phyloP scores from a whole-genome alignment of 2,888 invertebrate species.

The Eilema caniola region DNA sequence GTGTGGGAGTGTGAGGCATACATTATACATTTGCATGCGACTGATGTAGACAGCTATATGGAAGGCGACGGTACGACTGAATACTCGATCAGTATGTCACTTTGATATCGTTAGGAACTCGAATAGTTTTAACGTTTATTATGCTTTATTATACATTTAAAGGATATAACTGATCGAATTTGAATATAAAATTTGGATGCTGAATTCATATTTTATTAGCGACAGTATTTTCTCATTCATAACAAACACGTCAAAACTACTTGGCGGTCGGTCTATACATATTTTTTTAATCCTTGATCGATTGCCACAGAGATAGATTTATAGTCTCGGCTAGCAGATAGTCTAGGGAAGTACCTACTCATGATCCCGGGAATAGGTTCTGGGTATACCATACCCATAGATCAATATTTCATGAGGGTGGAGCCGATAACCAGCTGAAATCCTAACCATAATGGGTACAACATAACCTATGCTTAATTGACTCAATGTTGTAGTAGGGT shows the following conservation, averaged over 20 bases:
- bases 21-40: slow-evolving; percentile 71
- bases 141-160: slow-evolving; percentile 31
- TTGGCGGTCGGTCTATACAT: neutral
- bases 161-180: slow-evolving; percentile 1
- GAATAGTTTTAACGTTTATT: slow-evolving; percentile 27
- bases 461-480: neutral
- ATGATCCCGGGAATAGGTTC: no score
- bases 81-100: slow-evolving; percentile 79
- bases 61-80: slow-evolving; percentile 60
- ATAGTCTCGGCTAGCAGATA: no score
- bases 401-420: neutral
- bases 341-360: no score
- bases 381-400: no score
- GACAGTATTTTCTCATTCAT: neutral
- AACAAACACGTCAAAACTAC: neutral
- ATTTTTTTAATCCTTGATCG: no score
- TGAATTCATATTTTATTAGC: neutral
- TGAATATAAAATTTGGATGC: neutral
- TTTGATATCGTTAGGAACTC: slow-evolving; percentile 40
- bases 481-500: neutral
- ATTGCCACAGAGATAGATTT: no score
- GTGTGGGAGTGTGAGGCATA: slow-evolving; percentile 50
- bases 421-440: neutral
- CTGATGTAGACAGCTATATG: slow-evolving; percentile 66
- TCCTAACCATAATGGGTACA: neutral